phyloP scores from a whole-genome alignment of 1,140 invertebrate species.

The Diorhabda elongata region DNA sequence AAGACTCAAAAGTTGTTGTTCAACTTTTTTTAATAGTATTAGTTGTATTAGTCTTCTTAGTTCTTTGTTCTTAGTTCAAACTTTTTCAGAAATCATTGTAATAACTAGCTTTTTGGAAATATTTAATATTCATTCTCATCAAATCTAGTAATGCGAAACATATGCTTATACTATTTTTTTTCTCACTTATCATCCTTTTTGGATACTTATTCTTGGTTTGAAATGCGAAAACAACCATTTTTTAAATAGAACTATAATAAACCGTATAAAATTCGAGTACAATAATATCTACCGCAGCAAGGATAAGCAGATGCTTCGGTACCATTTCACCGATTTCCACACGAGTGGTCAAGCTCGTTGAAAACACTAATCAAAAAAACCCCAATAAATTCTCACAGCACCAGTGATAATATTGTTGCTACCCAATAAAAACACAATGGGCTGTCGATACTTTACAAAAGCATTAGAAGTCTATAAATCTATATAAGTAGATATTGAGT shows the following conservation, averaged over 20 bases:
- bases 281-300: constrained; percentile 8
- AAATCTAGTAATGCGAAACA: neutral
- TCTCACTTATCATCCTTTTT: neutral
- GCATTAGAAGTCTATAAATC: constrained; percentile 43
- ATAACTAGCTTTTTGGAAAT: too few species aligned
- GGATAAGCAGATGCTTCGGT: constrained; percentile 28
- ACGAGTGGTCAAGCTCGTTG: constrained; percentile 29
- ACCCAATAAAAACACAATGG: constrained; percentile 41
- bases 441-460: constrained; percentile 36
- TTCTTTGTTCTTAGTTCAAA: too few species aligned
- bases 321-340: constrained; percentile 30
- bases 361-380: constrained; percentile 35
- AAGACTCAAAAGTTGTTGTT: too few species aligned
- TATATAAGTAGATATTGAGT: constrained; percentile 36
- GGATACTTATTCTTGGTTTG: neutral
- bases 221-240: neutral
- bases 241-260: constrained; percentile 24
- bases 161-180: neutral
- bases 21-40: too few species aligned
- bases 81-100: too few species aligned
- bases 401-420: constrained; percentile 40
- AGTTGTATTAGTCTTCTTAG: too few species aligned
- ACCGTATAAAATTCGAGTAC: constrained; percentile 20
- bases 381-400: constrained; percentile 32
- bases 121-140: neutral